These are phyloP conservation scores for Dinocampus coccinellae DNA, from an alignment of 2,888 invertebrate genomes.

Conservation along the genomic window DNA sequence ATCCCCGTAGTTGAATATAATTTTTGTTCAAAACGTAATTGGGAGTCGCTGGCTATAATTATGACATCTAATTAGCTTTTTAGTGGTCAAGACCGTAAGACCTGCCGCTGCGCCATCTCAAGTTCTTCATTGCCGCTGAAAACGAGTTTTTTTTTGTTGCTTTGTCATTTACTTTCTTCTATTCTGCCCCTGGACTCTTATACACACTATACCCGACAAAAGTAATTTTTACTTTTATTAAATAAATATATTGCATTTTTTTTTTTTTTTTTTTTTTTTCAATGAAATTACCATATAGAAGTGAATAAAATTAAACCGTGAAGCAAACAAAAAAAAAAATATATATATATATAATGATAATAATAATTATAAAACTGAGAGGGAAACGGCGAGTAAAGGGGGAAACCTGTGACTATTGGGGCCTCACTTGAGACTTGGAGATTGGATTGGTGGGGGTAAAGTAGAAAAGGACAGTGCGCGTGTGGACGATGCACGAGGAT, in stretches of 20 bases:
- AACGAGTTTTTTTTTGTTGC: slow-evolving; percentile 1
- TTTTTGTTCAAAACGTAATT: slow-evolving; percentile 36
- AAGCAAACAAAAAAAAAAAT: not conserved
- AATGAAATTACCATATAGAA: slow-evolving; percentile 2
- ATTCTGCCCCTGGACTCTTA: not conserved
- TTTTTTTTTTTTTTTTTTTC: too few species aligned
- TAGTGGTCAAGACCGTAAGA: slow-evolving; percentile 60
- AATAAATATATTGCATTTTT: not conserved
- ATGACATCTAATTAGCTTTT: slow-evolving; percentile 69
- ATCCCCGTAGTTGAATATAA: not conserved
- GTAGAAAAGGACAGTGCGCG: slow-evolving; percentile 35
- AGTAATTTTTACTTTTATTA: slow-evolving; percentile 9
- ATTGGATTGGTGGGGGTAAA: not conserved
- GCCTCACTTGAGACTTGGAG: not conserved
- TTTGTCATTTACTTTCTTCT: not conserved
- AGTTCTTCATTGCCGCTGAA: slow-evolving; percentile 39
- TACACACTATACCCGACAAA: not conserved
- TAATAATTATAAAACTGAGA: too few species aligned
- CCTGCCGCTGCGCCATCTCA: slow-evolving; percentile 52
- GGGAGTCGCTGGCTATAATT: slow-evolving; percentile 65
- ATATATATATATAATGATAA: too few species aligned
- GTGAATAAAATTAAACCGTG: slow-evolving; percentile 21
- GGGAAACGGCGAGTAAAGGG: not conserved
- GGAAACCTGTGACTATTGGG: not conserved
- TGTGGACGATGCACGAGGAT: slow-evolving; percentile 50